These are phyloP conservation scores for Glaucomys volans DNA, from an alignment of 2,113 vertebrate species.

Conservation along the genomic window DNA sequence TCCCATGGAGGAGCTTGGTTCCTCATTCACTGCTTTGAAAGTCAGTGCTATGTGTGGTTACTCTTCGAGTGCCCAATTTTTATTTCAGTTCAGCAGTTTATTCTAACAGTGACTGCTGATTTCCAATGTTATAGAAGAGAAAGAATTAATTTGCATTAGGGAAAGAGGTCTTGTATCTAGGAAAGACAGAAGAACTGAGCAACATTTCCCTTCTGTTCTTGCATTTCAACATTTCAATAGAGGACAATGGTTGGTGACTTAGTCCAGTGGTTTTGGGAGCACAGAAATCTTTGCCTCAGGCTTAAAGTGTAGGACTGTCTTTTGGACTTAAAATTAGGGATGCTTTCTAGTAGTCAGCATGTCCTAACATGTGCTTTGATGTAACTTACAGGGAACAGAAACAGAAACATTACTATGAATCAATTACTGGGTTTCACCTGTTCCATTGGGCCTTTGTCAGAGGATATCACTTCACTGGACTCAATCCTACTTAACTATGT, in stretches of 20 bases:
- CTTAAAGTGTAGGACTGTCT: background rate
- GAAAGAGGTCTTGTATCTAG: background rate
- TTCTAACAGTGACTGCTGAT: background rate
- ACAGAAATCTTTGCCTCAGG: background rate
- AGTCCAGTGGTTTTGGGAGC: background rate
- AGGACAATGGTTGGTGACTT: background rate
- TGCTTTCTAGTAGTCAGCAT: fast-evolving
- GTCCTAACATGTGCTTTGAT: background rate
- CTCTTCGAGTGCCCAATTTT: background rate
- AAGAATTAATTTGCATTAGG: background rate
- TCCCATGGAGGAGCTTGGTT: background rate
- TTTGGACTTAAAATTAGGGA: background rate
- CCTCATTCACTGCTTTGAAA: background rate
- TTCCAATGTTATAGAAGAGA: background rate
- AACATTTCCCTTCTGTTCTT: background rate
- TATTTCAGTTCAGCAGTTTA: background rate
- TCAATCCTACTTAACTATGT: fast-evolving
- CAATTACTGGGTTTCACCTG: background rate
- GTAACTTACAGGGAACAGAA: background rate
- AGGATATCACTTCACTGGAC: background rate
- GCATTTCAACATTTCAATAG: background rate
- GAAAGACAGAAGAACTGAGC: background rate
- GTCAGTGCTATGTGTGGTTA: background rate
- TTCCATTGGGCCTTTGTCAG: background rate
- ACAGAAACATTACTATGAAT: background rate